phyloP scores from a whole-genome alignment of 2,113 vertebrate genomes.

The Eupsittula cactorum region DNA sequence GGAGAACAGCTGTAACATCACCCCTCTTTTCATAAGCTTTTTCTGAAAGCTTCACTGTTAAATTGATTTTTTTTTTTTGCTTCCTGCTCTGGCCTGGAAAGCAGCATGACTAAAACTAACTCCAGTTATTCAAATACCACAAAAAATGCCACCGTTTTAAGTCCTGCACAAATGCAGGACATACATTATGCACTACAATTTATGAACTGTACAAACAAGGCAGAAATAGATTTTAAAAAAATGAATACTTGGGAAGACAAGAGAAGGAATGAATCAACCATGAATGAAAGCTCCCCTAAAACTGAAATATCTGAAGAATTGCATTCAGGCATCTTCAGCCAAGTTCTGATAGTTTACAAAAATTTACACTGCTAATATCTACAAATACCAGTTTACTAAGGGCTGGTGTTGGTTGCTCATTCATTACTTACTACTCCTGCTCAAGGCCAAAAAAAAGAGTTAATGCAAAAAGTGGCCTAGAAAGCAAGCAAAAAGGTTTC shows the following conservation, averaged over 20 bases:
- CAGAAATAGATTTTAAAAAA: neutral
- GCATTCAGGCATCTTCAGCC: neutral
- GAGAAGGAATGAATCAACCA: neutral
- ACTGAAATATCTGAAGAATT: neutral
- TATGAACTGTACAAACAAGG: neutral
- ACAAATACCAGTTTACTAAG: neutral
- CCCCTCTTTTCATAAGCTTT: neutral
- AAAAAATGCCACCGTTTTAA: neutral
- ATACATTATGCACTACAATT: neutral
- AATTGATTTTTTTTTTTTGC: neutral
- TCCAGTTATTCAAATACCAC: neutral
- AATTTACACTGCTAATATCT: neutral
- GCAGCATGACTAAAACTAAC: neutral
- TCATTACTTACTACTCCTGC: neutral
- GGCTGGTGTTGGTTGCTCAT: neutral
- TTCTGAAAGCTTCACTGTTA: neutral
- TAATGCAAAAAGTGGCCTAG: neutral
- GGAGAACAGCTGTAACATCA: neutral
- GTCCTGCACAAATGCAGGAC: neutral
- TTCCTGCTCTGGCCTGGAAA: neutral
- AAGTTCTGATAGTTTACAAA: rapidly evolving
- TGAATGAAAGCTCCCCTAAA: neutral
- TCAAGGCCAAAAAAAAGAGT: neutral
- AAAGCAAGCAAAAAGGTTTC: neutral
- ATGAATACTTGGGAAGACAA: neutral